Conservation (phyloP, 2,113 vertebrate genomes). For the Brachionichthys hirsutus region DNA sequence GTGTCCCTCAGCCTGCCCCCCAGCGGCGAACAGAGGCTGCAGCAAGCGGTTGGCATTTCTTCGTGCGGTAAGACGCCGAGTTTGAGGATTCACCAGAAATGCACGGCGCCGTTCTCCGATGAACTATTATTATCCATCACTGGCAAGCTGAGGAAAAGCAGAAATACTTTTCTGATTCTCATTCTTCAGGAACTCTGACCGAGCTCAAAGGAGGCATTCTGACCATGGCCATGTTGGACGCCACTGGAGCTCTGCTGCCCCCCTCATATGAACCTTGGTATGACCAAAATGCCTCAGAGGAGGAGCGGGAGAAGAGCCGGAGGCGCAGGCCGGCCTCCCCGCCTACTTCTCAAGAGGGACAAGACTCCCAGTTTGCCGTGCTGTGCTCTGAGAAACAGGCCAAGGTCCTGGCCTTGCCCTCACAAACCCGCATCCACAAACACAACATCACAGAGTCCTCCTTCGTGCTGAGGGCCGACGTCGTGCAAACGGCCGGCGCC, state of each 20-base stretch:
- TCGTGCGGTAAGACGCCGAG: constrained; percentile 83
- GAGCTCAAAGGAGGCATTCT: constrained; percentile 91
- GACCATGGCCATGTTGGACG: constrained; percentile 91
- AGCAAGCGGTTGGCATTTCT: constrained; percentile 87
- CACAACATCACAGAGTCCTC: constrained; percentile 97
- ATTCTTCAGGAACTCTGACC: constrained; percentile 83
- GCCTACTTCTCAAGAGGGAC: constrained; percentile 90
- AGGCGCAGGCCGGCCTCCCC: constrained; percentile 88
- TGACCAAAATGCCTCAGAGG: constrained; percentile 87
- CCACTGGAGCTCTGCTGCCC: constrained; percentile 84
- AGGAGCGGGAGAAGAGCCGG: constrained; percentile 90
- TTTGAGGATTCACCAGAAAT: too few species aligned
- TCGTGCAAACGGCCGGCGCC: constrained; percentile 85
- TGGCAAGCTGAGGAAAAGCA: not conserved
- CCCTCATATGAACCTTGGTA: constrained; percentile 89
- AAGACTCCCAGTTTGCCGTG: constrained; percentile 90
- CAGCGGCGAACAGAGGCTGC: constrained; percentile 86
- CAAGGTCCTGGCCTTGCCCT: constrained; percentile 92
- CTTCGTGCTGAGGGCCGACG: constrained; percentile 92
- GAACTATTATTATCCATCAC: too few species aligned
- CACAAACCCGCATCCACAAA: constrained; percentile 89
- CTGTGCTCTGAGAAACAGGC: constrained; percentile 98
- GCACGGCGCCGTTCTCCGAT: too few species aligned
- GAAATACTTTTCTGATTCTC: not conserved
- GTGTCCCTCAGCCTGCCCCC: constrained; percentile 87